phyloP scores from a whole-genome alignment of 2,113 vertebrate genomes.

The Hydrolagus affinis region DNA sequence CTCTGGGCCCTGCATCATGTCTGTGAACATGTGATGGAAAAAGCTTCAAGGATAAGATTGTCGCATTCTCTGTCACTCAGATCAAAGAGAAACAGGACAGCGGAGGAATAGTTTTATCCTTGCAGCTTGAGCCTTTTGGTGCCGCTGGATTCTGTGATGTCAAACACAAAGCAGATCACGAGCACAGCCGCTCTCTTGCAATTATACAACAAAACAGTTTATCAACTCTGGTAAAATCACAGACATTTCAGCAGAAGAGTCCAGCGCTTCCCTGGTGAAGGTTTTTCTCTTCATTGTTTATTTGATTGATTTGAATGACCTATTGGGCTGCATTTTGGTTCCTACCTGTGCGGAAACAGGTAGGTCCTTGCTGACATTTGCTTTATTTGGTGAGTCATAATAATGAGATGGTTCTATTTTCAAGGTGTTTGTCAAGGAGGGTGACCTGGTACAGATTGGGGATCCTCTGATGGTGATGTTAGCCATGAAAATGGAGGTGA shows the following conservation, averaged over 20 bases:
- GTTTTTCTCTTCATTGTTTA: no score
- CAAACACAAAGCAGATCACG: no score
- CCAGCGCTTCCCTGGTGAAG: no score
- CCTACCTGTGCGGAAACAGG: no score
- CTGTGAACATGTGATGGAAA: background rate
- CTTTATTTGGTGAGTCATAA: constrained; percentile 6
- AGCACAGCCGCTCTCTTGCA: no score
- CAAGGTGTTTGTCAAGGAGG: constrained; percentile 84
- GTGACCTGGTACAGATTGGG: constrained; percentile 74
- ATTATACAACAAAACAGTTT: no score
- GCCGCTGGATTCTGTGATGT: no score
- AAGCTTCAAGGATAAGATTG: background rate
- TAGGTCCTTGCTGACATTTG: background rate
- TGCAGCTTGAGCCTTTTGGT: background rate
- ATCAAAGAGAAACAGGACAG: background rate
- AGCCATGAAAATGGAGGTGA: constrained; percentile 99
- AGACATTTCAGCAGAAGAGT: no score
- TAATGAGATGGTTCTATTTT: constrained; percentile 19
- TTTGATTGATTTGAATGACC: no score
- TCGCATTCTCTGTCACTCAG: background rate
- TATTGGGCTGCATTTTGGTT: no score
- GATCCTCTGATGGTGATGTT: constrained; percentile 90
- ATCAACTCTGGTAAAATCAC: no score
- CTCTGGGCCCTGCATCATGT: background rate
- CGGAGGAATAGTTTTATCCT: background rate